Evolutionary conservation across 2,113 vertebrate genomes (phyloP), one percentile per base, ranked within the genome.

Genomic region (Bagarius yarrelli): DNA sequence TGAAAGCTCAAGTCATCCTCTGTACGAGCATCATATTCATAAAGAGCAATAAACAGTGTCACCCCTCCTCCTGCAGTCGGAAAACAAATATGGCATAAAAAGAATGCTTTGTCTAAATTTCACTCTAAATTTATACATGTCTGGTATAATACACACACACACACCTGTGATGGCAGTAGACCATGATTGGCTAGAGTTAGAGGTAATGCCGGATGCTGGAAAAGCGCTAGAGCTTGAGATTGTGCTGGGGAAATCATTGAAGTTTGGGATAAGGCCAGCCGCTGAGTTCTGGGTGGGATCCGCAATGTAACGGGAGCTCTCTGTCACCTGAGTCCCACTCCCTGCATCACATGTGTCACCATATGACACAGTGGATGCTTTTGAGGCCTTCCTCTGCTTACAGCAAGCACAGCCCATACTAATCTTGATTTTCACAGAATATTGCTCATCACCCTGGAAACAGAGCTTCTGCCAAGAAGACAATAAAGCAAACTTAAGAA

Each of bases 1-100:
- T 88, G 89, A 89, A 99, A 98, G 2, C 91, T 94, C 30, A 98
- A 90, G 86, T 99, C 97, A 30, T 98, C 97, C 84, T 96, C 95
- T 0, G 97, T 98, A 67, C 97, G 93, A 81, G 97, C 96, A 52
- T 97, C 96, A 0, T 98, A 98, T 76, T 96, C 96, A 4, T 98
- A 99, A 61, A 99, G 88, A 1, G 97, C 95, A 4, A 97, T 86
- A 81, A 99, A 99, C 66, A 95, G 90, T 0, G 96, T 98, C 79
- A 96, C 95, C 0, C 96, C 96, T 0, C 92, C 92, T 0, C 95
- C 95, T 96, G 87, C 0, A 11, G 9, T 73, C 64, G 69, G 12
- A 52, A 13, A 59, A 13, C 50, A 74, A 25, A 61, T 60, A 47
- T 21, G 2, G 40, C 13, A 59, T 34, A 72, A 4, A 34, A 15